Conservation (phyloP, 2,888 invertebrate genomes). For the Pyrochroa serraticornis region DNA sequence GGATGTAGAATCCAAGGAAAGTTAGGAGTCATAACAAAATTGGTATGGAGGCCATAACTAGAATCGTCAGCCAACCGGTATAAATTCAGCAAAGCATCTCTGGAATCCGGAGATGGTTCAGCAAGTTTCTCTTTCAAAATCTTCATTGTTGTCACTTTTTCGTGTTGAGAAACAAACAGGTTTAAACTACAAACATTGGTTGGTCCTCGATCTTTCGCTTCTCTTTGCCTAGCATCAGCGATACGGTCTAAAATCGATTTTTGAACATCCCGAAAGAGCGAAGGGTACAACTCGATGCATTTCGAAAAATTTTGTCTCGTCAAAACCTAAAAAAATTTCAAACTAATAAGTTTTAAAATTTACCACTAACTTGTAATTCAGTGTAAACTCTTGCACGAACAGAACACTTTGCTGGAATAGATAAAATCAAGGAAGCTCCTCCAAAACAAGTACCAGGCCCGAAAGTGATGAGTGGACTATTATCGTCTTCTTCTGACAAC, state of each 20-base stretch:
- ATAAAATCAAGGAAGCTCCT: conserved; percentile 61
- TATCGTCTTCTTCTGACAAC: conserved; percentile 63
- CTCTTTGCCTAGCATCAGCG: conserved; percentile 1
- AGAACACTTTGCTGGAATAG: conserved; percentile 61
- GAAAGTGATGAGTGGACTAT: conserved; percentile 63
- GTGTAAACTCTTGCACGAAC: conserved; percentile 63
- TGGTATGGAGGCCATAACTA: too few species aligned
- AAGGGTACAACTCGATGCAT: conserved; percentile 33
- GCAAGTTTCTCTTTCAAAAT: conserved; percentile 24
- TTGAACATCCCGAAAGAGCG: conserved; percentile 28
- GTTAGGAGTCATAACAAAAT: conserved; percentile 52
- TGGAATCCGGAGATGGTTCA: background rate
- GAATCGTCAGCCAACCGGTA: conserved; percentile 16
- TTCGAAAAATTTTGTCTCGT: conserved; percentile 37
- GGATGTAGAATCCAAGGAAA: conserved; percentile 62
- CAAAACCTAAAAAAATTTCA: conserved; percentile 9
- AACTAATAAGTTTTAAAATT: background rate
- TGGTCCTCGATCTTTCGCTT: too few species aligned
- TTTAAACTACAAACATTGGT: background rate
- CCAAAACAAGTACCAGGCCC: conserved; percentile 62
- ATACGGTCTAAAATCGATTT: conserved; percentile 29
- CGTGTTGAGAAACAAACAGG: background rate
- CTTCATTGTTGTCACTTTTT: conserved; percentile 19
- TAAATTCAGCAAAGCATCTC: conserved; percentile 11
- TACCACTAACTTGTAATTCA: conserved; percentile 57